A percentile compares a stretch with the other conserved stretches of the same genome.
Conservation (phyloP, 2,888 invertebrate genomes). For the Anodontia alba region DNA sequence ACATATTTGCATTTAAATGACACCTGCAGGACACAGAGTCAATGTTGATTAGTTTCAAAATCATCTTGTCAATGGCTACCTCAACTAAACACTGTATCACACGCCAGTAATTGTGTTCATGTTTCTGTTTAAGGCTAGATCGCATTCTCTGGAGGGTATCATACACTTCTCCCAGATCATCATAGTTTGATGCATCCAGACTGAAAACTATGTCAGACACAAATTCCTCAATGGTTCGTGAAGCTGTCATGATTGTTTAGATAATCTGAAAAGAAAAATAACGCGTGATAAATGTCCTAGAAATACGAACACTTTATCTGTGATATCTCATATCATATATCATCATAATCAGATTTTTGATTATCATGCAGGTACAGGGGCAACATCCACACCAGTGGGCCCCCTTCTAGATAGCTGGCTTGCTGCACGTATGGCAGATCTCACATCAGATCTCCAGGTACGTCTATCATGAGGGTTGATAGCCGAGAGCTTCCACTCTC, state of each 20-base stretch:
- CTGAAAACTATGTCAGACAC: slow-evolving; percentile 50
- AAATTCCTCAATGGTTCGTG: slow-evolving; percentile 60
- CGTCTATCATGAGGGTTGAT: too few relatives aligned
- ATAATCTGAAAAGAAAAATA: too few relatives aligned
- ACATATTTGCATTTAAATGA: slow-evolving; percentile 44
- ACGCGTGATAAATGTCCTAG: too few relatives aligned
- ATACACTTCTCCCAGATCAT: slow-evolving; percentile 41
- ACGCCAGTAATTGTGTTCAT: slow-evolving; percentile 63
- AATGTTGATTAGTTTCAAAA: slow-evolving; percentile 40
- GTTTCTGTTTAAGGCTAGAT: slow-evolving; percentile 50
- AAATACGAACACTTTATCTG: too few relatives aligned
- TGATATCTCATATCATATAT: too few relatives aligned
- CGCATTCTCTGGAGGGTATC: slow-evolving; percentile 62
- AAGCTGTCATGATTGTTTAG: slow-evolving; percentile 37
- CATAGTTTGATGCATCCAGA: slow-evolving; percentile 44
- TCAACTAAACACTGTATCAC: slow-evolving; percentile 66
- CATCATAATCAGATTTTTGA: too few relatives aligned
- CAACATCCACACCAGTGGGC: too few relatives aligned
- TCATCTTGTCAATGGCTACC: slow-evolving; percentile 44
- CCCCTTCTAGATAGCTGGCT: too few relatives aligned
- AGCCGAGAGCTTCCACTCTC: too few relatives aligned
- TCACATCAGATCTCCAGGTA: too few relatives aligned
- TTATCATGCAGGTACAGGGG: too few relatives aligned
- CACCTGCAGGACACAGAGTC: slow-evolving; percentile 48
- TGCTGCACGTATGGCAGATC: too few relatives aligned